Conservation (phyloP, 2,888 invertebrate genomes). For the Emmelina monodactyla region DNA sequence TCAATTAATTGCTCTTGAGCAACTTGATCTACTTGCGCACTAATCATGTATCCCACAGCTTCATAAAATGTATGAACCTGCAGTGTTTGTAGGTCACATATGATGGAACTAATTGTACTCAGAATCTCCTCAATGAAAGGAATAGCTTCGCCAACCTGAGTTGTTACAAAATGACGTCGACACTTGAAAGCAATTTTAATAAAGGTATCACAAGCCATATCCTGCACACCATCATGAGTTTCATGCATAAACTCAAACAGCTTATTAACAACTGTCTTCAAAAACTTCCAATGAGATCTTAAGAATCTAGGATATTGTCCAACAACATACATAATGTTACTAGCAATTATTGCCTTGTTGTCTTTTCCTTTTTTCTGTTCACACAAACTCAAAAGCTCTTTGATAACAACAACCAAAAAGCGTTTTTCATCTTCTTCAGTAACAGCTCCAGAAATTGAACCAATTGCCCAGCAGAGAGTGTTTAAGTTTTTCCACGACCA, state of each 20-base stretch:
- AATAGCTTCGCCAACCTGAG: conserved; percentile 94
- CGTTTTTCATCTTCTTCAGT: conserved; percentile 99
- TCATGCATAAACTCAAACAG: conserved; percentile 99
- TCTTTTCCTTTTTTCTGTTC: conserved; percentile 99
- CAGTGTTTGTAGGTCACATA: conserved; percentile 97
- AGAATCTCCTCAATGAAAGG: conserved; percentile 99
- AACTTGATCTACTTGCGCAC: conserved; percentile 89
- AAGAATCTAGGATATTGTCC: conserved; percentile 99
- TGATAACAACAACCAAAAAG: conserved; percentile 98
- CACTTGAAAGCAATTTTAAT: conserved; percentile 99
- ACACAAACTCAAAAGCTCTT: conserved; percentile 95
- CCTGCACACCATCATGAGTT: conserved; percentile 99
- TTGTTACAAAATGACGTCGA: conserved; percentile 95
- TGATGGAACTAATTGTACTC: conserved; percentile 93
- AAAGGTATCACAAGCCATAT: conserved; percentile 99
- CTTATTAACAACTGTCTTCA: conserved; percentile 99
- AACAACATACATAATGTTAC: conserved; percentile 99
- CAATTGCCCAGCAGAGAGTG: conserved; percentile 99
- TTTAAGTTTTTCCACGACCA: conserved; percentile 99
- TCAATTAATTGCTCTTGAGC: conserved; percentile 95
- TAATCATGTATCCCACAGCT: conserved; percentile 99
- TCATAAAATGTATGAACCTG: conserved; percentile 99
- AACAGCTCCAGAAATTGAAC: conserved; percentile 98
- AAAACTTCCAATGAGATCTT: conserved; percentile 99
- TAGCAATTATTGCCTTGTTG: conserved; percentile 99